Conservation (phyloP, 1,140 invertebrate genomes). For the Branchinecta lindahli region DNA sequence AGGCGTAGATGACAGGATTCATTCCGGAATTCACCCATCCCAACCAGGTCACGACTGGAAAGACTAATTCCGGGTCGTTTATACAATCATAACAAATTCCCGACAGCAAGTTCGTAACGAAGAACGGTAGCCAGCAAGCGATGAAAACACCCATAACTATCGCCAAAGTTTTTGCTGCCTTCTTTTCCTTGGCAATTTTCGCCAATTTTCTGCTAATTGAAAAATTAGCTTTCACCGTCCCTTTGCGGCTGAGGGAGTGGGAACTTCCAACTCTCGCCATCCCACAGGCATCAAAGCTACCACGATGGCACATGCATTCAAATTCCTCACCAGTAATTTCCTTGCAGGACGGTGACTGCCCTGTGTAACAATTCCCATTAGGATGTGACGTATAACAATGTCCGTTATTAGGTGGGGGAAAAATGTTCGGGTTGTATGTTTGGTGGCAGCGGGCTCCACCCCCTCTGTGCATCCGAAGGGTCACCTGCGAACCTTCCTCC, state of each 20-base stretch:
- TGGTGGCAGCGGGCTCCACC: slow-evolving; percentile 36
- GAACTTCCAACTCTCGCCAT: background rate
- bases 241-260: background rate
- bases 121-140: slow-evolving; percentile 89
- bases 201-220: slow-evolving; percentile 59
- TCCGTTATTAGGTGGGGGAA: slow-evolving; percentile 27
- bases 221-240: slow-evolving; percentile 47
- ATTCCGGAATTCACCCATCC: slow-evolving; percentile 98
- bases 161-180: slow-evolving; percentile 42
- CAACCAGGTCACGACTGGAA: slow-evolving; percentile 89
- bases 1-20: slow-evolving; percentile 95
- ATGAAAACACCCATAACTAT: slow-evolving; percentile 86
- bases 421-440: background rate
- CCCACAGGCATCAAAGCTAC: background rate
- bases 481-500: slow-evolving; percentile 50
- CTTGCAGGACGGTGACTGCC: background rate
- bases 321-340: background rate
- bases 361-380: background rate
- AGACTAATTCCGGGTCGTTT: slow-evolving; percentile 71
- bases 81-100: slow-evolving; percentile 78
- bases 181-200: slow-evolving; percentile 39
- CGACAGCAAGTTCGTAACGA: slow-evolving; percentile 82
- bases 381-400: slow-evolving; percentile 17
- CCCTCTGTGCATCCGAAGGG: slow-evolving; percentile 72
- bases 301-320: background rate